Evolutionary conservation across 2,797 vertebrate genomes (phyloP).

Genomic region (Paguma larvata): DNA sequence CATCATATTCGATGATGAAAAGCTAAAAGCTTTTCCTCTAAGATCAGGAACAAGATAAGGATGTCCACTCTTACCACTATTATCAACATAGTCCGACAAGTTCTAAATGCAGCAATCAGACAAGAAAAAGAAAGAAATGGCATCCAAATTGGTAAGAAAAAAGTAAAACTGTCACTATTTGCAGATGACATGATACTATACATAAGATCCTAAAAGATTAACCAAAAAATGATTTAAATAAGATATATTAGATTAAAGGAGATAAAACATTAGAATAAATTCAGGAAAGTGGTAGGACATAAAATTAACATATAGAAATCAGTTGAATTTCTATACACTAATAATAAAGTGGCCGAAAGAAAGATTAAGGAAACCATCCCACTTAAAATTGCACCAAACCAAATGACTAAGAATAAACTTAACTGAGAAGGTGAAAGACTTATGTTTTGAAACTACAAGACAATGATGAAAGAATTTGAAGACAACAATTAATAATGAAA

Average conservation of each 20-base stretch:
- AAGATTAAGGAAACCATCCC: background rate
- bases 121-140: background rate
- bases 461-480: too few species aligned
- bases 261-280: background rate
- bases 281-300: background rate
- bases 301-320: background rate
- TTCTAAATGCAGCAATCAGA: background rate
- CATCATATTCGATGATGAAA: background rate
- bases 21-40: background rate
- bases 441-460: too few species aligned
- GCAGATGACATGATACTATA: background rate
- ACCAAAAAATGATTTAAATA: background rate
- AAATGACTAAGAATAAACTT: too few species aligned
- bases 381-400: background rate
- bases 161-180: background rate
- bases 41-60: background rate
- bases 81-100: background rate
- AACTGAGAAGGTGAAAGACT: too few species aligned
- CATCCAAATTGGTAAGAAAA: background rate
- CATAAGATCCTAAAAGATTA: background rate
- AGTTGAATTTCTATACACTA: background rate
- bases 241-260: too few species aligned
- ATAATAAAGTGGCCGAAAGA: background rate
- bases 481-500: too few species aligned
- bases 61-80: background rate